Base-by-base conservation (phyloP, 2,113 vertebrate genomes). In the Pedionomus torquatus region DNA sequence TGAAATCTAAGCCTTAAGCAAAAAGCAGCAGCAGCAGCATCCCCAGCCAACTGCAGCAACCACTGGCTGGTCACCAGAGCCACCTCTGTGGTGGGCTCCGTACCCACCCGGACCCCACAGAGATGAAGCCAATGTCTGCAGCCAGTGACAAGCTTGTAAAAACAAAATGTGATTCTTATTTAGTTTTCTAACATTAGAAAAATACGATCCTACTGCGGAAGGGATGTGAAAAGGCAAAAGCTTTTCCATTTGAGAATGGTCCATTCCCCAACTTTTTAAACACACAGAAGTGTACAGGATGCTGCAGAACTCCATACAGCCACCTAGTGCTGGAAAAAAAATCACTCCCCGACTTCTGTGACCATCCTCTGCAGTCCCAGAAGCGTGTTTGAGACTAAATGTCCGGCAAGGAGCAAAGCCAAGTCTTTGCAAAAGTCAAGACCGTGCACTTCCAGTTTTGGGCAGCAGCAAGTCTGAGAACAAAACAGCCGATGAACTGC, bases 381-480 rank as follows among this genome's bases (percentile, higher is more conserved):
- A 89, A 78, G 66, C 26, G n/a, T 46, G 51, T 51, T 15, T 55
- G 61, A 84, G 63, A 76, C 54, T 71, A 57, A 90, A 55, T 11
- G 72, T 74, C 72, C 1, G 0, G 58, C 83, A 70, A 92, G 46
- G 39, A 90, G 68, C 57, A 93, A 92, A 94, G 93, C 89, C 89
- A 95, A 95, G 57, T 92, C 83, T 95, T 60, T 71, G 43, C 74
- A 93, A 71, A 93, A 94, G 95, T 70, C 80, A 84, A 75, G 69
- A 68, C 4, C 3, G 1, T 6, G 3, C 46, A 48, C 24, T 87
- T 74, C 71, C 64, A 92, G 58, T 70, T 89, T 68, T 7, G 69
- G 81, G 71, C 74, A 89, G 93, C 89, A 96, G 87, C 55, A 41
- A 95, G 69, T n/a, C 57, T 97, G 89, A 91, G 81, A 97, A 89